A percentile compares a stretch with the other conserved stretches of the same genome.
Evolutionary conservation across 1,140 invertebrate genomes (phyloP).

Genomic region (Andricus grossulariae): DNA sequence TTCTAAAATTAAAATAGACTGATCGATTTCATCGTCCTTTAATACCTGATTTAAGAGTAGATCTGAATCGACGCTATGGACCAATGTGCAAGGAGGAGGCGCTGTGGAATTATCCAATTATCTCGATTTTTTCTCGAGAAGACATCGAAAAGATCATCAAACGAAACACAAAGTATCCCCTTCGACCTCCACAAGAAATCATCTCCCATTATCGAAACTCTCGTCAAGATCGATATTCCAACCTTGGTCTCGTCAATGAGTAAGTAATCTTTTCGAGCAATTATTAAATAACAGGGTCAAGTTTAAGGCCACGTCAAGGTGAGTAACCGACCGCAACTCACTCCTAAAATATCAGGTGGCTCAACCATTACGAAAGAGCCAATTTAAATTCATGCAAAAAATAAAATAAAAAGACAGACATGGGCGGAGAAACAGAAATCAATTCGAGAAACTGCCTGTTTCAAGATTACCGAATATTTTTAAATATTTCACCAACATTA

Average conservation of each 20-base stretch:
- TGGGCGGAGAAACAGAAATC: too few species aligned
- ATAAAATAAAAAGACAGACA: background rate
- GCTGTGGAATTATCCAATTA: conserved; percentile 83
- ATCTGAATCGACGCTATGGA: conserved; percentile 80
- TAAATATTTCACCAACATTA: too few species aligned
- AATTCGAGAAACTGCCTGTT: too few species aligned
- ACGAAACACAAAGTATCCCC: conserved; percentile 83
- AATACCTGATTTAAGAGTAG: conserved; percentile 72
- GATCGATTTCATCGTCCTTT: conserved; percentile 54
- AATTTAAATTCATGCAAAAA: conserved; percentile 8
- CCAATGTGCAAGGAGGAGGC: conserved; percentile 86
- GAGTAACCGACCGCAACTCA: conserved; percentile 19
- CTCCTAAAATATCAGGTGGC: conserved; percentile 1
- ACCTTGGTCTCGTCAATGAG: conserved; percentile 88
- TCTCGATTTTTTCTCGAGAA: conserved; percentile 84
- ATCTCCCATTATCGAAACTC: conserved; percentile 85
- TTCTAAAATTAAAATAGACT: background rate
- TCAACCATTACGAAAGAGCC: background rate
- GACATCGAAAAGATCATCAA: conserved; percentile 88
- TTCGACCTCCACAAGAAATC: conserved; percentile 89
- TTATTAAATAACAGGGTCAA: conserved; percentile 41
- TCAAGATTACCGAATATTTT: too few species aligned
- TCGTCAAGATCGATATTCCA: conserved; percentile 87
- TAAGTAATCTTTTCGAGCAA: conserved; percentile 72
- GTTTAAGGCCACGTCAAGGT: conserved; percentile 43